Evolutionary conservation across 1,140 invertebrate genomes (phyloP).

Genomic region (Aphaenogaster ashmeadi): DNA sequence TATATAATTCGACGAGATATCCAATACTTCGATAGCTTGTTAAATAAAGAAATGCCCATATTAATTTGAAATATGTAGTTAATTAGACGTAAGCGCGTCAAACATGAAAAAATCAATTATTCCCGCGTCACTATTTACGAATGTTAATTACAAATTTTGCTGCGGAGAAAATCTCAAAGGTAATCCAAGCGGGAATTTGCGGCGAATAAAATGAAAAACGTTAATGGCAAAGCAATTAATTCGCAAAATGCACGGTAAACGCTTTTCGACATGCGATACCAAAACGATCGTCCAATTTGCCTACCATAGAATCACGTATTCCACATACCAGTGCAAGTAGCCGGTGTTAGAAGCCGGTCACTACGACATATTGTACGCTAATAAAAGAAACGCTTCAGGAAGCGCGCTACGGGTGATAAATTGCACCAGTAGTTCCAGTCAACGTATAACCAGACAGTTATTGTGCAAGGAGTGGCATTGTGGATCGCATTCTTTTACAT

Average conservation of each 20-base stretch:
- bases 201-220: background rate
- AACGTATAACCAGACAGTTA: constrained; percentile 50
- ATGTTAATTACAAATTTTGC: constrained; percentile 23
- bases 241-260: background rate
- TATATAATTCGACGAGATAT: background rate
- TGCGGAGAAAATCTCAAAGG: background rate
- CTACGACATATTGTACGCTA: background rate
- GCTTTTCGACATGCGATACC: constrained; percentile 10
- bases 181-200: background rate
- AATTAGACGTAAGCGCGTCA: background rate
- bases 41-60: background rate
- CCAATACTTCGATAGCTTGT: background rate
- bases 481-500: background rate
- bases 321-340: background rate
- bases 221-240: constrained; percentile 20
- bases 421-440: constrained; percentile 51
- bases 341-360: background rate
- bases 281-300: constrained; percentile 48
- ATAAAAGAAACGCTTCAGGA: constrained; percentile 53
- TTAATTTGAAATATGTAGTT: constrained; percentile 7
- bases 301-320: background rate
- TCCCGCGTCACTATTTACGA: background rate
- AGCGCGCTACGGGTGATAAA: constrained; percentile 37
- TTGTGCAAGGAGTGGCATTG: constrained; percentile 5
- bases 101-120: constrained; percentile 11